Evolutionary conservation across 2,888 invertebrate genomes (phyloP), one percentile per base, ranked within the genome.

Genomic region (Drosophila longiperda): DNA sequence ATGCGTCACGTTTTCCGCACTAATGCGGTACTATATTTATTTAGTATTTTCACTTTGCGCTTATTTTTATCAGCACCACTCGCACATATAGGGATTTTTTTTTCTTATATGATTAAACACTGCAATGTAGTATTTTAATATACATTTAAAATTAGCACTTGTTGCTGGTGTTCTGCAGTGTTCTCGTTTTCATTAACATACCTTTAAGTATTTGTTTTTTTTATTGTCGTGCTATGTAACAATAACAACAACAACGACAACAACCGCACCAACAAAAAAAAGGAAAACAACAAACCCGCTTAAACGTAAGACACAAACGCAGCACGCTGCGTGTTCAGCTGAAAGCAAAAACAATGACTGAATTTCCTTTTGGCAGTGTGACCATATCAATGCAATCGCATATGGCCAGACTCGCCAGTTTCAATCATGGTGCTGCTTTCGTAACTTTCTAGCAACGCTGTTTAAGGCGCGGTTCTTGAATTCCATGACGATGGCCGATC

Each of bases 1-100:
- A 84, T 86, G 86, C 89, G 86, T 86, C 86, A 86, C 80, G 70
- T 78, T 83, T 78, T 80, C 61, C 65, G 57, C 64, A 85, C 68
- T 67, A 64, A 67, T 71, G 72, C 67, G 72, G 69, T 75, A 71
- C 69, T 36, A 59, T 67, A 75, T 78, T 79, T 83, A 65, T 68
- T 80, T 81, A 72, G 72, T 71, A 73, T 69, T 78, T 82, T 75
- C 71, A 69, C 74, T 76, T 70, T 68, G 60, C 75, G 64, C 80
- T 78, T 57, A 65, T 80, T 74, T 70, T 71, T 69, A 65, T 80
- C 73, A 61, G 54, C 54, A 42, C 64, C 36, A 38, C 42, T 32
- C 65, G 73, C 52, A 49, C 52, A 42, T 36, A 32, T 59, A 29
- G 32, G 48, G 32, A 57, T 38, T 48, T 48, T 33, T 66, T 32